Percentiles rank a stretch among this genome's conserved stretches.
These are phyloP conservation scores for Euborellia annulipes DNA, from an alignment of 1,140 invertebrate genomes.

Conservation along the genomic window DNA sequence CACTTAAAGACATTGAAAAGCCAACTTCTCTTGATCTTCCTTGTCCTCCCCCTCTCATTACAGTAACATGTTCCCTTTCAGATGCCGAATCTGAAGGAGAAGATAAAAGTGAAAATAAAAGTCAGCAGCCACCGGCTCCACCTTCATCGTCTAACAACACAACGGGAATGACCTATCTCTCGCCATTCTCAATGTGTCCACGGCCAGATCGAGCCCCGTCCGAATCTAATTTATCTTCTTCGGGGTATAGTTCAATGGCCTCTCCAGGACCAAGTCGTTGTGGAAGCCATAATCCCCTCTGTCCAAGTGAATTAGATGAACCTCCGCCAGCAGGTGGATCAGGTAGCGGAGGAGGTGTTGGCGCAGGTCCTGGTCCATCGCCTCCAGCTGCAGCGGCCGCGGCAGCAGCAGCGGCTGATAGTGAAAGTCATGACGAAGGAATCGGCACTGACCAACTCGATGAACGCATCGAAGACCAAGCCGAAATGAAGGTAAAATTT, in stretches of 20 bases:
- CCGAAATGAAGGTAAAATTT: too few species aligned
- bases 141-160: constrained; percentile 8
- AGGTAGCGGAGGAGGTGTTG: constrained; percentile 34
- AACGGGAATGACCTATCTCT: constrained; percentile 52
- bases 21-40: constrained; percentile 45
- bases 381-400: constrained; percentile 22
- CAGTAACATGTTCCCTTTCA: constrained; percentile 53
- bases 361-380: constrained; percentile 20
- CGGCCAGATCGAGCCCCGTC: constrained; percentile 51
- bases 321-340: constrained; percentile 30
- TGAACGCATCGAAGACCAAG: constrained; percentile 46
- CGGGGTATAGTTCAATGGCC: constrained; percentile 67
- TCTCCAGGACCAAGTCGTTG: constrained; percentile 59
- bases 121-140: constrained; percentile 14
- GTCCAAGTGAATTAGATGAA: constrained; percentile 50
- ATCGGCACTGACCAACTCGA: constrained; percentile 46
- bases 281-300: constrained; percentile 58
- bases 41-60: constrained; percentile 48
- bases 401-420: constrained; percentile 21
- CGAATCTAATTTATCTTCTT: constrained; percentile 62
- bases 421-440: constrained; percentile 53
- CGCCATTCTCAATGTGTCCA: constrained; percentile 53
- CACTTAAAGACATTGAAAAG: constrained; percentile 37
- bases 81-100: constrained; percentile 56
- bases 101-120: constrained; percentile 17